Evolutionary conservation across 2,797 vertebrate species (phyloP).

Genomic region (Pangasius macronema): DNA sequence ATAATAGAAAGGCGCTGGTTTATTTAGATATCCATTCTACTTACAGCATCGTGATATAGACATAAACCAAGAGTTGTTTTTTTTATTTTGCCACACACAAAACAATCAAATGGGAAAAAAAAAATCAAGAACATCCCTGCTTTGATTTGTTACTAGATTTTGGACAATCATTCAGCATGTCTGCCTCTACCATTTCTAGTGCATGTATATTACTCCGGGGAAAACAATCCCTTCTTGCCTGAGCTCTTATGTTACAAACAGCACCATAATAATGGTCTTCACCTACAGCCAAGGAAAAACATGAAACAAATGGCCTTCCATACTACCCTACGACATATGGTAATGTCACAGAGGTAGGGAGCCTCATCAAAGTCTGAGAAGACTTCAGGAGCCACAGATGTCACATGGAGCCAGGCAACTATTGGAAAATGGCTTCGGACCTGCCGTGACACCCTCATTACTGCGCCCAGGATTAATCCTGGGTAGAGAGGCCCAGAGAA

Average conservation of each 20-base stretch:
- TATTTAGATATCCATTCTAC: slow-evolving; percentile 49
- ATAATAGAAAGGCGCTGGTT: slow-evolving; percentile 63
- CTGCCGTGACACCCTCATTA: slow-evolving; percentile 64
- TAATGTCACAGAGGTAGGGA: slow-evolving; percentile 34
- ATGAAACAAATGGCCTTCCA: slow-evolving; percentile 29
- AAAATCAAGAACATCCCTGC: background rate
- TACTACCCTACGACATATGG: slow-evolving; percentile 27
- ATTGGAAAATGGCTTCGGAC: slow-evolving; percentile 63
- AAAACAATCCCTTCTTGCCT: slow-evolving; percentile 35
- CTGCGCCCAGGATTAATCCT: slow-evolving; percentile 58
- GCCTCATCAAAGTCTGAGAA: slow-evolving; percentile 36
- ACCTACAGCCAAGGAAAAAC: slow-evolving; percentile 34
- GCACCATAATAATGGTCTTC: slow-evolving; percentile 32
- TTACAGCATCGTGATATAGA: slow-evolving; percentile 23
- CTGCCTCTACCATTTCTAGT: slow-evolving; percentile 12
- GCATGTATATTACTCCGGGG: slow-evolving; percentile 18
- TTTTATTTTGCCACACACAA: background rate
- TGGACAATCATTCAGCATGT: slow-evolving; percentile 20
- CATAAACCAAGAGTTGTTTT: slow-evolving; percentile 1
- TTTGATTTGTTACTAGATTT: slow-evolving; percentile 15
- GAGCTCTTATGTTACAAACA: slow-evolving; percentile 37
- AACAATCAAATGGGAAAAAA: slow-evolving; percentile 22
- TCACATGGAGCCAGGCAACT: slow-evolving; percentile 45
- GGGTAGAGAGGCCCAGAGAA: slow-evolving; percentile 58
- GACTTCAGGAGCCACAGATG: slow-evolving; percentile 34